phyloP scores from a whole-genome alignment of 2,113 vertebrate genomes.

The Semnopithecus entellus region DNA sequence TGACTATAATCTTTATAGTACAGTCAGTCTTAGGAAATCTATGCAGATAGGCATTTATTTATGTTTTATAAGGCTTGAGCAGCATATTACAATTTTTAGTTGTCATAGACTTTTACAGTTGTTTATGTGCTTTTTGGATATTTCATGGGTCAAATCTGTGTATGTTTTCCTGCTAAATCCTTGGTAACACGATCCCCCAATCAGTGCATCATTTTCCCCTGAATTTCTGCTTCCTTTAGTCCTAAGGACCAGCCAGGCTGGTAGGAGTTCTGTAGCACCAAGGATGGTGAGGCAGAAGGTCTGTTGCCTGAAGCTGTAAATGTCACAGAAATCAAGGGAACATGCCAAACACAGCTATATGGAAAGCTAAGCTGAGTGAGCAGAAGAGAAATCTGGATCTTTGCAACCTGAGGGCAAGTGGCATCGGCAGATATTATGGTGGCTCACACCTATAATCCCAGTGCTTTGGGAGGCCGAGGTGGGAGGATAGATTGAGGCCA shows the following conservation, averaged over 20 bases:
- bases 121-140: neutral
- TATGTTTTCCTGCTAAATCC: neutral
- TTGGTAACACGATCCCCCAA: neutral
- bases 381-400: slow-evolving; percentile 4
- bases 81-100: slow-evolving; percentile 27
- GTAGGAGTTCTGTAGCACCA: neutral
- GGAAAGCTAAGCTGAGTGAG: neutral
- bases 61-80: neutral
- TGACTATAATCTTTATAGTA: neutral
- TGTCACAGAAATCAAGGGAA: neutral
- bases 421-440: neutral
- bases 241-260: neutral
- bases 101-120: neutral
- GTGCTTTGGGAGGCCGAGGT: too few relatives aligned
- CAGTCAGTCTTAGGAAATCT: neutral
- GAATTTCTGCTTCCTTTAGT: neutral
- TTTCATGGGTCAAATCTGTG: neutral
- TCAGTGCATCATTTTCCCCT: neutral
- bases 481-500: too few relatives aligned
- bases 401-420: neutral
- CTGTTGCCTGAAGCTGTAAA: neutral
- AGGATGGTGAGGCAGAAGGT: neutral
- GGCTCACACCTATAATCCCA: too few relatives aligned
- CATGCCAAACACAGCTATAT: neutral
- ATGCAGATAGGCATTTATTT: neutral